These are phyloP conservation scores for Epizoanthus scotinus DNA, from an alignment of 92 coral and sea anemone genomes.

Conservation along the genomic window DNA sequence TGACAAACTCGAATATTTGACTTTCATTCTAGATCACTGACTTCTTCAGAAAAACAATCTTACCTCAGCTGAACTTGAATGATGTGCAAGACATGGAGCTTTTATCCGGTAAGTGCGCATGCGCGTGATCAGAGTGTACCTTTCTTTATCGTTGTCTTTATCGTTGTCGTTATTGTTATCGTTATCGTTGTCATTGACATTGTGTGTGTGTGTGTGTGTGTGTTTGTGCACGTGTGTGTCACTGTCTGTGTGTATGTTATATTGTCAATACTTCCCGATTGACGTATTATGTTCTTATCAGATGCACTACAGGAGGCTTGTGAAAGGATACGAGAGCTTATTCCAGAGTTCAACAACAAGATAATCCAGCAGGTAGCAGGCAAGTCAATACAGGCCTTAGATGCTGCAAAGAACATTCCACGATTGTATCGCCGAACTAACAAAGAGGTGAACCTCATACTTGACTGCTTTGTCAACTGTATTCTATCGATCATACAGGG, in stretches of 20 bases:
- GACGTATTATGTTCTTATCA: conserved; percentile 6
- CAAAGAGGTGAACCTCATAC: conserved; percentile 77
- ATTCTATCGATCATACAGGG: too few species aligned
- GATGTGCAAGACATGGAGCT: conserved; percentile 72
- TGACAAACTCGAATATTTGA: neutral
- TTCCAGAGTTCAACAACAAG: conserved; percentile 75
- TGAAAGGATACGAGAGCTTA: conserved; percentile 60
- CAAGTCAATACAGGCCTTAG: conserved; percentile 76
- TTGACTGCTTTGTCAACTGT: neutral
- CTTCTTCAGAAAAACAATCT: conserved; percentile 66
- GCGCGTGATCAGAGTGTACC: neutral
- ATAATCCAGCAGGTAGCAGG: conserved; percentile 80
- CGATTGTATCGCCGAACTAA: conserved; percentile 94
- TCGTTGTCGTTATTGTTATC: too few species aligned
- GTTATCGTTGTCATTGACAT: too few species aligned
- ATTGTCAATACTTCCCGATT: too few species aligned
- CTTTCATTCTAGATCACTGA: conserved; percentile 70
- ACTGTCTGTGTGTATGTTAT: too few species aligned
- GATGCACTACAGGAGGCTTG: conserved; percentile 76
- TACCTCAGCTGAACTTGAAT: conserved; percentile 65
- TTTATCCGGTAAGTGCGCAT: conserved; percentile 63
- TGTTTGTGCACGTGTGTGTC: neutral
- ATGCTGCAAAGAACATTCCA: conserved; percentile 96
- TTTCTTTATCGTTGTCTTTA: neutral
- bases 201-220: neutral